Evolutionary conservation across 2,888 invertebrate species (phyloP).

Genomic region (Iphiclides podalirius): DNA sequence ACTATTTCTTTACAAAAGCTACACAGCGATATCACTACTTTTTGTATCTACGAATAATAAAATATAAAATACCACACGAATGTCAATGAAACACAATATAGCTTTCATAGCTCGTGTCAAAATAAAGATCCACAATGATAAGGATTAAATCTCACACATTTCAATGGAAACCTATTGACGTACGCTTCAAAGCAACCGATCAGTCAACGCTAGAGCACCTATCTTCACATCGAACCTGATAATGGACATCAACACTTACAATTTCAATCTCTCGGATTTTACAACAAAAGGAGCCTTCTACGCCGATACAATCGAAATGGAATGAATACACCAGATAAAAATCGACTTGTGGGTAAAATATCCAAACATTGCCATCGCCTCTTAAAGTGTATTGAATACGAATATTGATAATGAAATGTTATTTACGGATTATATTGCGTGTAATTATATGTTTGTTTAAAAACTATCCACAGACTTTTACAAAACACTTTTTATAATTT

Average conservation of each 20-base stretch:
- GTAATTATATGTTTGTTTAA: no score
- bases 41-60: no score
- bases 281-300: slow-evolving; percentile 39
- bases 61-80: background rate
- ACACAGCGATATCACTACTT: no score
- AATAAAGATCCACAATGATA: slow-evolving; percentile 37
- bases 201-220: slow-evolving; percentile 56
- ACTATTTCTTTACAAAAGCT: no score
- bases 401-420: no score
- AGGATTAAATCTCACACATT: slow-evolving; percentile 41
- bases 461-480: no score
- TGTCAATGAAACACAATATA: slow-evolving; percentile 12
- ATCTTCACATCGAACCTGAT: slow-evolving; percentile 31
- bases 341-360: slow-evolving; percentile 52
- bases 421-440: no score
- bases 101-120: slow-evolving; percentile 29
- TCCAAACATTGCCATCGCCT: slow-evolving; percentile 36
- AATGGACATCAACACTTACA: slow-evolving; percentile 34
- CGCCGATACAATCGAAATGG: slow-evolving; percentile 45
- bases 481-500: no score
- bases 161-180: slow-evolving; percentile 43
- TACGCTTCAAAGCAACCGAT: slow-evolving; percentile 47
- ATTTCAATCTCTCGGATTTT: slow-evolving; percentile 40
- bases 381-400: no score
- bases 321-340: slow-evolving; percentile 34